Conservation (phyloP, 1,140 invertebrate species). For the Leptinotarsa defecta region DNA sequence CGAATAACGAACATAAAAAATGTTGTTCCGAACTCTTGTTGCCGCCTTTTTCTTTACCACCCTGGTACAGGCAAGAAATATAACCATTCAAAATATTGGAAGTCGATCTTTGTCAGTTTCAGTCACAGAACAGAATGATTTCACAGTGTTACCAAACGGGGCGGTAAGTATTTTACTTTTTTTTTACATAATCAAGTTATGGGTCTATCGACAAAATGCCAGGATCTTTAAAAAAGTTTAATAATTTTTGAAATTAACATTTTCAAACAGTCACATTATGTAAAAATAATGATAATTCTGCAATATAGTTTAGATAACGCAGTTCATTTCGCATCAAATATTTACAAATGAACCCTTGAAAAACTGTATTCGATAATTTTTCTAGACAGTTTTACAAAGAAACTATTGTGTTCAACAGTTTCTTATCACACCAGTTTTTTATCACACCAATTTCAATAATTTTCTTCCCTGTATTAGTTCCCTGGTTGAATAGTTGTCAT, state of each 20-base stretch:
- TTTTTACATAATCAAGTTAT: neutral
- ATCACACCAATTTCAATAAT: too few relatives aligned
- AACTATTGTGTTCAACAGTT: too few relatives aligned
- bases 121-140: neutral
- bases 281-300: neutral
- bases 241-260: neutral
- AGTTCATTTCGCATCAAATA: neutral
- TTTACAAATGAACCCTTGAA: neutral
- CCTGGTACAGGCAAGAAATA: neutral
- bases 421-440: too few relatives aligned
- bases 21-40: neutral
- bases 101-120: neutral
- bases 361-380: neutral
- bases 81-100: slow-evolving; percentile 4
- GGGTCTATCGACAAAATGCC: too few relatives aligned
- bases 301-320: neutral
- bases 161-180: neutral
- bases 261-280: neutral
- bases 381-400: too few relatives aligned
- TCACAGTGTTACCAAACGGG: slow-evolving; percentile 1
- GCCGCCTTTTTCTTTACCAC: neutral
- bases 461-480: too few relatives aligned
- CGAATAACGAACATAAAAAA: neutral
- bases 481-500: too few relatives aligned
- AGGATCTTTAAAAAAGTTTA: too few relatives aligned